phyloP scores from a whole-genome alignment of 1,140 invertebrate species.

The Sycobia sp. region DNA sequence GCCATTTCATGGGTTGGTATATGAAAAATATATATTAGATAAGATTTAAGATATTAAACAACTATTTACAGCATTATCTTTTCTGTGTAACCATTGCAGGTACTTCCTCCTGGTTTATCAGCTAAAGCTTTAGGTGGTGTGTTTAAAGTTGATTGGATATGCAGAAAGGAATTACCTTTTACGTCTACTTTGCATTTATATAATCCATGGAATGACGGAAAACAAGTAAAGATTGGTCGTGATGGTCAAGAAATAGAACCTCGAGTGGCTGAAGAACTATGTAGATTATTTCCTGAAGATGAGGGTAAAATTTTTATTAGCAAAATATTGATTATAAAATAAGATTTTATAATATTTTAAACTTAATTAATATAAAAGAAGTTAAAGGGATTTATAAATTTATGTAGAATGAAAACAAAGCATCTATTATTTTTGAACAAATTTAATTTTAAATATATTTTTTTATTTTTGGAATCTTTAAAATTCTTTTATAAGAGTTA shows the following conservation, averaged over 20 bases:
- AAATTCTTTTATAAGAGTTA: not conserved
- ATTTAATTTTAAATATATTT: too few relatives aligned
- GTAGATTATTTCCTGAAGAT: slow-evolving; percentile 92
- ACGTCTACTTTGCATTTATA: slow-evolving; percentile 90
- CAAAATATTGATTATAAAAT: not conserved
- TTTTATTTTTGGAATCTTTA: not conserved
- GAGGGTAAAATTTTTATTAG: slow-evolving; percentile 69
- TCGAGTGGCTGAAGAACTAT: slow-evolving; percentile 91
- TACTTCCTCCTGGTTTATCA: slow-evolving; percentile 88
- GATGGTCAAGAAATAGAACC: slow-evolving; percentile 99
- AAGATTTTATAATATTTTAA: too few relatives aligned
- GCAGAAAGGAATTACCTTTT: slow-evolving; percentile 91
- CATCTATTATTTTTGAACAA: not conserved
- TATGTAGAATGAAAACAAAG: not conserved
- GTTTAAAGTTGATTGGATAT: slow-evolving; percentile 97
- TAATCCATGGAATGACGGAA: slow-evolving; percentile 98
- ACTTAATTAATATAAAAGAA: too few relatives aligned
- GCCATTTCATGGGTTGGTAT: slow-evolving; percentile 92
- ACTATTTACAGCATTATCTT: not conserved
- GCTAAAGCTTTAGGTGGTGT: slow-evolving; percentile 92
- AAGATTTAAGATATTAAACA: not conserved
- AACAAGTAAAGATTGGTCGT: slow-evolving; percentile 97
- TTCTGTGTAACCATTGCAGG: slow-evolving; percentile 39
- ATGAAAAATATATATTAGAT: not conserved
- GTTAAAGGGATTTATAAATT: too few relatives aligned